Evolutionary conservation across 2,113 vertebrate species (phyloP).

Genomic region (Gallinago jamesoni): DNA sequence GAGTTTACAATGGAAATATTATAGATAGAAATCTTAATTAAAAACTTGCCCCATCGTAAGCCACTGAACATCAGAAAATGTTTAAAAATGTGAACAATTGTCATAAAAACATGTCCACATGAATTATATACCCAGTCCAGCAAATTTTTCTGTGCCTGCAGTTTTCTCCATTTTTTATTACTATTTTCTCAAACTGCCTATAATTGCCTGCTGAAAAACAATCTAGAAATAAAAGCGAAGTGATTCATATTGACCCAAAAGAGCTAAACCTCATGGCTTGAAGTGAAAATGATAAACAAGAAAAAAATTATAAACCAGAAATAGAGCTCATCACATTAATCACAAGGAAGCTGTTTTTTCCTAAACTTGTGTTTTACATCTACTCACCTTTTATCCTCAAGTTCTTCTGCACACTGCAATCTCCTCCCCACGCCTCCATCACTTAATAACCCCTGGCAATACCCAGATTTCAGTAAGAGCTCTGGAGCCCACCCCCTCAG

Average conservation of each 20-base stretch:
- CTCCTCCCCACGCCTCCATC: neutral
- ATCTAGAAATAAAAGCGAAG: neutral
- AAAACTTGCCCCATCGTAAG: neutral
- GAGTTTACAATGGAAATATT: neutral
- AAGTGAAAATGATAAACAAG: neutral
- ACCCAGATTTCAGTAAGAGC: neutral
- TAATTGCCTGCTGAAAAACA: neutral
- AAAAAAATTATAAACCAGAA: neutral
- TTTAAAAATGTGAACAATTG: neutral
- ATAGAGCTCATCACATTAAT: neutral
- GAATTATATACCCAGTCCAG: neutral
- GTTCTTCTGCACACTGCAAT: neutral
- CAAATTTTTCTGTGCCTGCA: neutral
- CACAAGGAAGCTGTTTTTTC: neutral
- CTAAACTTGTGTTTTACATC: neutral
- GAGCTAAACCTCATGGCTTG: neutral
- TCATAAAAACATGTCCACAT: neutral
- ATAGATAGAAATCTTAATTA: constrained; percentile 33
- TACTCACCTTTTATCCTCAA: neutral
- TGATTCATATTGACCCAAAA: neutral
- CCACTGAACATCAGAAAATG: neutral
- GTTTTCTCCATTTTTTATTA: neutral
- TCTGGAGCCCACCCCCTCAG: neutral
- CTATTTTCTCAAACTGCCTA: neutral
- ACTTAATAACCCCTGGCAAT: neutral